phyloP scores from a whole-genome alignment of 2,797 vertebrate species.

The Pseudochirops corinnae region DNA sequence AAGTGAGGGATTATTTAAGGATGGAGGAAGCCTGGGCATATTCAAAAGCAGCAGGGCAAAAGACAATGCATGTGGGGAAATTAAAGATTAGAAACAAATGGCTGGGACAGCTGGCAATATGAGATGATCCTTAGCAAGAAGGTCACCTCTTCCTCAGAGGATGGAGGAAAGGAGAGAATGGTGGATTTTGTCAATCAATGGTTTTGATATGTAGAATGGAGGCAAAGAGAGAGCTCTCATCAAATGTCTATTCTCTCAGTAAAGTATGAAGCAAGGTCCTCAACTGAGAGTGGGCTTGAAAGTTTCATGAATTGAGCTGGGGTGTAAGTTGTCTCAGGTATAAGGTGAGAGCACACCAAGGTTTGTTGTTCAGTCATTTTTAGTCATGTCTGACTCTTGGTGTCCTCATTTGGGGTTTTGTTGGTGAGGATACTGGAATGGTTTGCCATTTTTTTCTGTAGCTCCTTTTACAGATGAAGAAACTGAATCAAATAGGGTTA shows the following conservation, averaged over 20 bases:
- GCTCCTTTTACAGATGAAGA: neutral
- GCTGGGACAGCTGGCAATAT: no score
- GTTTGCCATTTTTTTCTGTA: neutral
- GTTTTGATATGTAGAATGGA: neutral
- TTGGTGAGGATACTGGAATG: neutral
- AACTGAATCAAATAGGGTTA: neutral
- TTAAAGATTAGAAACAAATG: neutral
- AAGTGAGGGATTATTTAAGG: neutral
- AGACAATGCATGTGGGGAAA: neutral
- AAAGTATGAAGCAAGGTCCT: neutral
- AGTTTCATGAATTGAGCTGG: neutral
- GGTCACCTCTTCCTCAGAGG: neutral
- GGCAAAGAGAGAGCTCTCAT: neutral
- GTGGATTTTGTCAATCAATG: neutral
- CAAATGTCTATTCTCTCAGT: neutral
- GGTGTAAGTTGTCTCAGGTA: neutral
- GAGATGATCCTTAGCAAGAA: neutral
- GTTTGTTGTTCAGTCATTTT: neutral
- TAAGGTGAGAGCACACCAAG: neutral
- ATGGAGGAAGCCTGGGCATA: neutral
- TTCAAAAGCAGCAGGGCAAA: neutral
- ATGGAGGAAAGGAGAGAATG: neutral
- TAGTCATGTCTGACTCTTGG: neutral
- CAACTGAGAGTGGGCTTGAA: neutral
- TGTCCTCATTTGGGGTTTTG: neutral